Conservation (phyloP, 2,888 invertebrate species). For the Phaedon cochleariae region DNA sequence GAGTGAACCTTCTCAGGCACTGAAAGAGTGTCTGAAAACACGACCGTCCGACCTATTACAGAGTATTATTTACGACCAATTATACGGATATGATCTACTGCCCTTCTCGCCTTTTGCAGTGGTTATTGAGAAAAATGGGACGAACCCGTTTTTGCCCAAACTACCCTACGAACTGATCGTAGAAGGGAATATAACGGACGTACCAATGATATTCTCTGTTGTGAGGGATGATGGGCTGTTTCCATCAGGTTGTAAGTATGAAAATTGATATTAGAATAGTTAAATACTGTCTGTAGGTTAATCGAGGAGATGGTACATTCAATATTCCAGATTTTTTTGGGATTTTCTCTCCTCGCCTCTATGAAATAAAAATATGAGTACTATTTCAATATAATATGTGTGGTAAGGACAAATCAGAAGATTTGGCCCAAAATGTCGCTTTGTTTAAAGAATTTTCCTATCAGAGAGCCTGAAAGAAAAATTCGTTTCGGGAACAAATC, state of each 20-base stretch:
- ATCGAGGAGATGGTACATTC: too few relatives aligned
- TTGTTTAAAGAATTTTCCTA: too few relatives aligned
- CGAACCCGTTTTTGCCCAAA: slow-evolving; percentile 72
- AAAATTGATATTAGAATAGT: too few relatives aligned
- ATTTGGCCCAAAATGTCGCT: too few relatives aligned
- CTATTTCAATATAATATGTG: too few relatives aligned
- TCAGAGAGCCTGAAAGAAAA: too few relatives aligned
- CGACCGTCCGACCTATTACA: slow-evolving; percentile 66
- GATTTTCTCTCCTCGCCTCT: too few relatives aligned
- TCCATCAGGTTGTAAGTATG: slow-evolving; percentile 70
- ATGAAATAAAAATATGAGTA: too few relatives aligned
- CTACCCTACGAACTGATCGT: slow-evolving; percentile 70
- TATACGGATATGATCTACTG: slow-evolving; percentile 22
- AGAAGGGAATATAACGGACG: slow-evolving; percentile 68
- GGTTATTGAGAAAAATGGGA: slow-evolving; percentile 55
- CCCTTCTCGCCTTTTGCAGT: slow-evolving; percentile 52
- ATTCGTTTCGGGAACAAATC: too few relatives aligned
- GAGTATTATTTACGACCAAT: slow-evolving; percentile 52
- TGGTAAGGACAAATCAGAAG: too few relatives aligned
- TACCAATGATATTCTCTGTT: slow-evolving; percentile 74
- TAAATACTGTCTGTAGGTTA: too few relatives aligned
- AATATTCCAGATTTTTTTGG: too few relatives aligned
- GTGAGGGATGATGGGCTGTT: slow-evolving; percentile 76
- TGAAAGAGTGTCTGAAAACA: not conserved
- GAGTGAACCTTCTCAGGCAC: not conserved